Evolutionary conservation across 2,113 vertebrate genomes (phyloP), one percentile per base, ranked within the genome.

Genomic region (Chloebia gouldiae): DNA sequence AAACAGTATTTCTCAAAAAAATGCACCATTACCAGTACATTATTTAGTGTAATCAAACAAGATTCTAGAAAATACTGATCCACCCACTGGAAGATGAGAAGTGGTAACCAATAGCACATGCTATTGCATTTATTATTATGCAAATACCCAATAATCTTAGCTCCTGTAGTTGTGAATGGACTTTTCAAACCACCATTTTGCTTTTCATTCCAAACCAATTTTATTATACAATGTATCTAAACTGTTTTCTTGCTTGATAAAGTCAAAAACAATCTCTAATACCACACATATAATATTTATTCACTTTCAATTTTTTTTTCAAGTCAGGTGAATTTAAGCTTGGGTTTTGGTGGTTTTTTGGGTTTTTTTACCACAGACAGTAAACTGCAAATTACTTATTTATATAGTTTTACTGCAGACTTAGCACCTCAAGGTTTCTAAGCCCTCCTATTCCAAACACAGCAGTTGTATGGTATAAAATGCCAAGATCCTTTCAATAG

Each of bases 381-480:
- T 56, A 81, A 88, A 64, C 10, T 31, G 31, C n/a, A 79, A 76
- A 72, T 81, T 27, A 79, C n/a, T 71, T 75, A 20, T 53, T 64
- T 68, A 20, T 78, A 49, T 19, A 11, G 59, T 75, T 94, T 83
- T 81, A 73, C 45, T 70, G 59, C 66, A 80, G 54, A 51, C 17
- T 66, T 88, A 70, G 30, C 81, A 88, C 71, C 59, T 90, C 33
- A 56, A 88, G 35, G 39, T 90, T 86, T 82, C 35, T 86, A 88
- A 91, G 40, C 15, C 25, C 33, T 90, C 44, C 49, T 75, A 35
- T 56, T 85, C 61, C 57, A 77, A 87, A 73, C 45, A 70, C 15
- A 54, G 45, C 23, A 65, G 33, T 28, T 72, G 19, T 18, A 15
- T 9, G 30, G 51, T 27, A 6, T 80, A 88, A 95, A 95, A 95